Evolutionary conservation across 2,888 invertebrate genomes (phyloP).

Genomic region (Sarcophaga rosellei): DNA sequence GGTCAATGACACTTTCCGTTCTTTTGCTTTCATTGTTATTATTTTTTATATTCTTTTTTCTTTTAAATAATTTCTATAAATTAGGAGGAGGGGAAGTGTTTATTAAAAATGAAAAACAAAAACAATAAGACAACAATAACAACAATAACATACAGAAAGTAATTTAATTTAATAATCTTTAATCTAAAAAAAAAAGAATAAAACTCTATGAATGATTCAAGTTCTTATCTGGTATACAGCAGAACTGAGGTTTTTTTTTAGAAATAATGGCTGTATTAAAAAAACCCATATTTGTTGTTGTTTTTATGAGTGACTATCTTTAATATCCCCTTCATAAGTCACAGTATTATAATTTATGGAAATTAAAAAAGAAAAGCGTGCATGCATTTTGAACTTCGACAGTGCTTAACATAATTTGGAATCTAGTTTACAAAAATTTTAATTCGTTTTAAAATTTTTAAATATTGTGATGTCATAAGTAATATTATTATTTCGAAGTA

Average conservation of each 20-base stretch:
- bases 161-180: conserved; percentile 17
- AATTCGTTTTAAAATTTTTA: neutral
- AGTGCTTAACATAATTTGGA: neutral
- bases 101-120: conserved; percentile 6
- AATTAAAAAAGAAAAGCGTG: neutral
- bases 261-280: neutral
- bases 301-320: neutral
- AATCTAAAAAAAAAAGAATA: conserved; percentile 5
- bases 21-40: conserved; percentile 13
- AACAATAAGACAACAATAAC: conserved; percentile 1
- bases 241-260: neutral
- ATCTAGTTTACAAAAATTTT: neutral
- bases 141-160: neutral
- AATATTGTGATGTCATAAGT: neutral
- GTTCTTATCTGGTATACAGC: conserved; percentile 23
- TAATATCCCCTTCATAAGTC: neutral
- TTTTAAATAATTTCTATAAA: conserved; percentile 8
- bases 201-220: conserved; percentile 33
- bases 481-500: no score
- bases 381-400: neutral
- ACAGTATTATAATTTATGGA: neutral
- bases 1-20: conserved; percentile 62
- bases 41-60: neutral
- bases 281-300: neutral
- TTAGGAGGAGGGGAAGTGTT: conserved; percentile 26